phyloP scores from a whole-genome alignment of 2,113 vertebrate genomes.

The Platichthys stellatus region DNA sequence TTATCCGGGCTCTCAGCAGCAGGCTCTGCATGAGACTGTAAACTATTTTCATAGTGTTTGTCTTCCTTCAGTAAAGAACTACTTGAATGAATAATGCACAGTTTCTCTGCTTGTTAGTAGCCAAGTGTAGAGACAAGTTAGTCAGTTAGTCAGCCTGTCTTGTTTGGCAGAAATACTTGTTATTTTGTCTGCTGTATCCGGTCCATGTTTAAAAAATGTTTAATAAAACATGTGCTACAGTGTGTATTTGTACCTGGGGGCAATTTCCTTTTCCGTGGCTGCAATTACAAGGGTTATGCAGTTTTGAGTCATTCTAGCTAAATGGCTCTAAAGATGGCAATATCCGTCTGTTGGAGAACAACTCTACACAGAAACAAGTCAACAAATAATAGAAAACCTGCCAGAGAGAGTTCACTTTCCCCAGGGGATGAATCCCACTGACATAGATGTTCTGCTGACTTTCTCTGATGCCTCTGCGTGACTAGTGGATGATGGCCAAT shows the following conservation, averaged over 20 bases:
- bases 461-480: neutral
- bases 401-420: neutral
- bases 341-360: neutral
- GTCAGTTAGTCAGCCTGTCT: conserved; percentile 16
- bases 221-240: neutral
- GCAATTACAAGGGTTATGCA: neutral
- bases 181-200: conserved; percentile 27
- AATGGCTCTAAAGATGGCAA: neutral
- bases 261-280: neutral
- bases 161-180: neutral
- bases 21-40: neutral
- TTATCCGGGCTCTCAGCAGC: neutral
- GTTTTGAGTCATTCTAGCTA: neutral
- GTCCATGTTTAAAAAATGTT: neutral
- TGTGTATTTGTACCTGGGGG: neutral
- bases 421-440: neutral
- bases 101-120: conserved; percentile 22
- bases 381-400: neutral
- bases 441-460: neutral
- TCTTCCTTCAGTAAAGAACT: neutral
- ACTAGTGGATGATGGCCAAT: too few relatives aligned
- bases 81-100: conserved; percentile 12
- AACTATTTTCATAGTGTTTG: conserved; percentile 11
- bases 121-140: conserved; percentile 20
- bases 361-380: neutral